Base-by-base conservation (phyloP, 30 jellyfish, hydroid and myxozoan species). In the Aurelia aurita region DNA sequence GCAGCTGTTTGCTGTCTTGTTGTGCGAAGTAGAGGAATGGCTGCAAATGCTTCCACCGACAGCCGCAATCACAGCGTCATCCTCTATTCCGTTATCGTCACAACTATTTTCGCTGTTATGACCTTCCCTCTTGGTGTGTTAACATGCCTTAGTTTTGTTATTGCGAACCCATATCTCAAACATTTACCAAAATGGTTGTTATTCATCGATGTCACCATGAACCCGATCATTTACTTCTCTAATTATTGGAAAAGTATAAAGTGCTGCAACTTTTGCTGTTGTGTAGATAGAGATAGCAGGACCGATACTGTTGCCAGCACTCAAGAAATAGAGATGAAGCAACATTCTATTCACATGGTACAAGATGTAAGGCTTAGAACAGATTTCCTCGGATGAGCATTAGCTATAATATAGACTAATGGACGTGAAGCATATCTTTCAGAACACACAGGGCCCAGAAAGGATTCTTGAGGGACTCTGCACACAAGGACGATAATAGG, bases 131-230 rank as follows among this genome's bases (percentile, higher is more conserved):
- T 43, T 43, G 73, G 47, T 22, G 39, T 22, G 8, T 22, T 61
- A 43, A 61, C 35, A 19, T 61, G 29, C 73, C 15, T 61, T 46
- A 61, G 73, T 14, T 61, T n/a, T 15, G 39, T 22, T 22, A 18
- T 43, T 22, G 0, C 31, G 18, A 61, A 61, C 39, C 47, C 73
- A 16, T 61, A 61, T 61, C 39, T 61, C 23, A 16, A 32, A 14
- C 19, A 61, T 22, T 61, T 6, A 32, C 73, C 73, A 32, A 22
- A 61, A 4, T 61, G 73, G 73, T 22, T 61, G 73, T 14, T 61
- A 16, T 32, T 32, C 9, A 22, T 61, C 35, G 39, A 61, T 43
- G 47, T 61, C 20, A 32, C 73, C 35, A 32, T 61, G 20, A 61
- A 61, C 39, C 73, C 73, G 39, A 21, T 61, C 35, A 43, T 61